These are phyloP conservation scores for Colletes gigas DNA, from an alignment of 1,140 invertebrate genomes.

Conservation along the genomic window DNA sequence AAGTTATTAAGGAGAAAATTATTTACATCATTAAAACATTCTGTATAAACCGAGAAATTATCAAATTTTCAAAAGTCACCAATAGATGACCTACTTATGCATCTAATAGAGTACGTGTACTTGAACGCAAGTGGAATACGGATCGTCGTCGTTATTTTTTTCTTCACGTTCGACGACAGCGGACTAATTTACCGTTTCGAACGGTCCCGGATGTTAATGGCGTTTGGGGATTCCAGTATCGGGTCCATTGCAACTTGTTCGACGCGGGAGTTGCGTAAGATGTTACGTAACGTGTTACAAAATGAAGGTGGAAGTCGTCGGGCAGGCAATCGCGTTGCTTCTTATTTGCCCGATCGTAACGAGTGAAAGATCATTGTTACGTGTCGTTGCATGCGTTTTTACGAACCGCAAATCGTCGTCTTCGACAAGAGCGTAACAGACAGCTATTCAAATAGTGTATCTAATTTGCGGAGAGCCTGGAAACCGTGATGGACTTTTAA, in stretches of 20 bases:
- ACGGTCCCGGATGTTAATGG: neutral
- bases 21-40: too few species aligned
- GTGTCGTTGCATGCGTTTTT: neutral
- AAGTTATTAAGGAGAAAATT: too few species aligned
- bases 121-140: too few species aligned
- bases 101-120: too few species aligned
- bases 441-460: neutral
- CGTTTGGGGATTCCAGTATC: neutral
- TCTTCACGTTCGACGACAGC: neutral
- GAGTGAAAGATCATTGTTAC: conserved; percentile 2
- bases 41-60: too few species aligned
- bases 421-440: neutral
- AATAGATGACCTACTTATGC: too few species aligned
- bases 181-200: too few species aligned
- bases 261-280: conserved; percentile 24
- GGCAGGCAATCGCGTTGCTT: neutral
- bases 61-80: too few species aligned
- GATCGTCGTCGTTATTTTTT: neutral
- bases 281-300: conserved; percentile 11
- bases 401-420: neutral
- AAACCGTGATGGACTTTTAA: neutral
- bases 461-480: neutral
- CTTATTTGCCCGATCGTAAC: conserved; percentile 1
- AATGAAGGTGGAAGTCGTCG: neutral
- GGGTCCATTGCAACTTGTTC: conserved; percentile 34